phyloP scores from a whole-genome alignment of 2,797 vertebrate genomes.

The Danio choprae region DNA sequence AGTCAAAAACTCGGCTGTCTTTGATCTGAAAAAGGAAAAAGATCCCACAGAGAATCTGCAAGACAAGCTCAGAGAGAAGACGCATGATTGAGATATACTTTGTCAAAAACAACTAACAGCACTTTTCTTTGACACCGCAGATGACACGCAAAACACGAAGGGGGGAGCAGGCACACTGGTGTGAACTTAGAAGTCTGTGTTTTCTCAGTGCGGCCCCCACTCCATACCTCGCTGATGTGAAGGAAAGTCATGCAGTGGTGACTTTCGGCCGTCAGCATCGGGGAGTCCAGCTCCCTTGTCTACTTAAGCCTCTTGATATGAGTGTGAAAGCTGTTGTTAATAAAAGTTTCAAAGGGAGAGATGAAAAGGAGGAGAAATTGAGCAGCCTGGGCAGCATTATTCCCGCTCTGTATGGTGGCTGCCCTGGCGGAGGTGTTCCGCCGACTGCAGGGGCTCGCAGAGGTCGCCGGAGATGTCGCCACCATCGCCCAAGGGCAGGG shows the following conservation, averaged over 20 bases:
- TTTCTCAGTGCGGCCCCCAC: conserved; percentile 59
- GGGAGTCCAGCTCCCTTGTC: conserved; percentile 60
- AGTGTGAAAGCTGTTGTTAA: conserved; percentile 75
- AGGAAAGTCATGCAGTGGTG: conserved; percentile 56
- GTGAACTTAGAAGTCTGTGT: conserved; percentile 60
- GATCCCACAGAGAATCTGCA: conserved; percentile 10
- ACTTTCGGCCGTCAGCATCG: conserved; percentile 60
- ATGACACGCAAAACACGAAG: conserved; percentile 57
- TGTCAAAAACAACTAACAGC: conserved; percentile 44
- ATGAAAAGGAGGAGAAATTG: conserved; percentile 74
- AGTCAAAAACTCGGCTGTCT: neutral
- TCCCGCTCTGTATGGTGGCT: conserved; percentile 69
- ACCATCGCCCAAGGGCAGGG: conserved; percentile 70
- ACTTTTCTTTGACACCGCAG: conserved; percentile 51
- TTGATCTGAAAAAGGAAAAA: conserved; percentile 24
- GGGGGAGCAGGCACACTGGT: conserved; percentile 54
- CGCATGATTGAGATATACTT: conserved; percentile 52
- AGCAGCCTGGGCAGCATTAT: conserved; percentile 72
- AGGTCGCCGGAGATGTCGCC: conserved; percentile 68
- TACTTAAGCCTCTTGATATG: conserved; percentile 63
- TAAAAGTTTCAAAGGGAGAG: conserved; percentile 76
- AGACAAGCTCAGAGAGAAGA: conserved; percentile 35
- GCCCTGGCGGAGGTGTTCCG: conserved; percentile 62
- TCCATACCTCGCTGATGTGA: conserved; percentile 55
- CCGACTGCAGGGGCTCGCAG: conserved; percentile 62